phyloP scores from a whole-genome alignment of 2,888 invertebrate species.

The Physocephala rufipes region DNA sequence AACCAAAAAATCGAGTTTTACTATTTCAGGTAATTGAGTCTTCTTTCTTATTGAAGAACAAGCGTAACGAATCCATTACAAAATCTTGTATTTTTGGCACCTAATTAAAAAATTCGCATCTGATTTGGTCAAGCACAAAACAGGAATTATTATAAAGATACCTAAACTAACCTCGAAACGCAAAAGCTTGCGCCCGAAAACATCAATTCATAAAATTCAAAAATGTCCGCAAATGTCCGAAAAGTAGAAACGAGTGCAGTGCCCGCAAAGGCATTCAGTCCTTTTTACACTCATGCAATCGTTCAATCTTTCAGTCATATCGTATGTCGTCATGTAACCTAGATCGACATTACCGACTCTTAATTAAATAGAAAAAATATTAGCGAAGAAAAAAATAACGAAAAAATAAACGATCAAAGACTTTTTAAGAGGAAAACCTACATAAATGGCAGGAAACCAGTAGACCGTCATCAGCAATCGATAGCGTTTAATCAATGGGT shows the following conservation, averaged over 20 bases:
- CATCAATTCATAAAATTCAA: neutral
- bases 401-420: neutral
- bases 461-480: neutral
- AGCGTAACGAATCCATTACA: neutral
- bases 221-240: neutral
- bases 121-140: neutral
- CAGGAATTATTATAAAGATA: conserved; percentile 7
- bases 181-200: conserved; percentile 1
- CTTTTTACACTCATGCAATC: neutral
- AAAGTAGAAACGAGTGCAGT: conserved; percentile 1
- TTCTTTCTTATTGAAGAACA: neutral
- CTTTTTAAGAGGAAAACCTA: neutral
- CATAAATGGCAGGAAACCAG: neutral
- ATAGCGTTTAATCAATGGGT: neutral
- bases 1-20: too few relatives aligned
- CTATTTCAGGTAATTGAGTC: too few relatives aligned
- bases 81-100: conserved; percentile 1
- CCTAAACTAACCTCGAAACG: neutral
- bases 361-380: neutral
- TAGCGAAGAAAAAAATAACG: neutral
- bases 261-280: neutral
- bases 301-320: neutral
- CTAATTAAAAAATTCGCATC: conserved; percentile 19
- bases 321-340: conserved; percentile 29
- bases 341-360: conserved; percentile 17